Conservation (phyloP, 1,140 invertebrate species). For the Neodiprion fabricii region DNA sequence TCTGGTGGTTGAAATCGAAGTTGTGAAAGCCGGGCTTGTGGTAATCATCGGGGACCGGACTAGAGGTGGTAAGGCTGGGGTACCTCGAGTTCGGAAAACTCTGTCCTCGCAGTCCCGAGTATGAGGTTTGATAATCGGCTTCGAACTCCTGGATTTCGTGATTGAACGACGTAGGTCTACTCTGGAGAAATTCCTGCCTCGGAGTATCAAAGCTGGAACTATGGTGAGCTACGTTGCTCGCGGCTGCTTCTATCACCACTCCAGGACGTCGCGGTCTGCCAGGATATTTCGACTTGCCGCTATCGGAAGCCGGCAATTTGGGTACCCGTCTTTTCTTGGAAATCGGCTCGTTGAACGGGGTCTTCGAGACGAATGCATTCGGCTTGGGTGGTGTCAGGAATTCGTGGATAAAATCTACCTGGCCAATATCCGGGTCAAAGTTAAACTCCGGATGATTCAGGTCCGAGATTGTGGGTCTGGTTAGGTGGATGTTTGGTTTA, state of each 20-base stretch:
- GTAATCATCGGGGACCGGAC: slow-evolving; percentile 18
- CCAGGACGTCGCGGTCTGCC: background rate
- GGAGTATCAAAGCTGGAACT: background rate
- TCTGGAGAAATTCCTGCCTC: background rate
- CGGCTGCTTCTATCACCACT: background rate
- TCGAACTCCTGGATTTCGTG: background rate
- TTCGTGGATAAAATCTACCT: slow-evolving; percentile 25
- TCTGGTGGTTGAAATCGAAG: slow-evolving; percentile 47
- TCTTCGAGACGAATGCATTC: slow-evolving; percentile 46
- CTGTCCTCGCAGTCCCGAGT: background rate
- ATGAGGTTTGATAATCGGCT: background rate
- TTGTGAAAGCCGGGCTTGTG: slow-evolving; percentile 25
- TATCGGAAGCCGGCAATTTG: background rate
- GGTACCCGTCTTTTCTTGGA: slow-evolving; percentile 43
- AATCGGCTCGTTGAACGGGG: slow-evolving; percentile 42
- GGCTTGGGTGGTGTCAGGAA: slow-evolving; percentile 52
- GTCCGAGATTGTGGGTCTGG: slow-evolving; percentile 4
- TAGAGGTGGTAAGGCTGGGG: slow-evolving; percentile 38
- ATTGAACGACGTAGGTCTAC: background rate
- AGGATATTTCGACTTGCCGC: background rate
- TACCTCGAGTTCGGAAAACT: slow-evolving; percentile 24
- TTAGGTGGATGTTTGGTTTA: slow-evolving; percentile 19
- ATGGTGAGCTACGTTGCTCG: background rate
- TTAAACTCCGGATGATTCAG: background rate
- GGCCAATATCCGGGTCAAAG: background rate